These are phyloP conservation scores for Rhinichthys osculus DNA, from an alignment of 2,797 vertebrate genomes.

Conservation along the genomic window DNA sequence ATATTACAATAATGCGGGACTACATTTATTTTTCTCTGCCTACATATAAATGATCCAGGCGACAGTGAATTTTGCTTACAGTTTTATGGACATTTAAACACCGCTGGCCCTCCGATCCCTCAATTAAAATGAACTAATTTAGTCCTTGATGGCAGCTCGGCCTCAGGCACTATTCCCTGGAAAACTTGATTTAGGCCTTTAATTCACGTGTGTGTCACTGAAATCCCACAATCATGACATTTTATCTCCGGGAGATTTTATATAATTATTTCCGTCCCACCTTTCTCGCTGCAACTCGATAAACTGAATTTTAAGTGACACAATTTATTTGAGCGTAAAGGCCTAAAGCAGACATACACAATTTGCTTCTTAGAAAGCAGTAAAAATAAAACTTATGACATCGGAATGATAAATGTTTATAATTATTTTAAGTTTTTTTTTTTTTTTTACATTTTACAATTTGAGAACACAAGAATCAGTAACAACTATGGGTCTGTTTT, in stretches of 20 bases:
- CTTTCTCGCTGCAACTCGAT: neutral
- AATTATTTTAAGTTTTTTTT: neutral
- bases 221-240: slow-evolving; percentile 37
- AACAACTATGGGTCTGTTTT: neutral
- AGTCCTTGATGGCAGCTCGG: slow-evolving; percentile 50
- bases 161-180: slow-evolving; percentile 53
- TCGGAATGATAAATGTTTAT: neutral
- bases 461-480: neutral
- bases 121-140: slow-evolving; percentile 62
- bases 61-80: slow-evolving; percentile 51
- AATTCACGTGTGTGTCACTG: slow-evolving; percentile 50
- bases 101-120: slow-evolving; percentile 49
- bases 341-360: neutral
- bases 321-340: neutral
- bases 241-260: slow-evolving; percentile 34
- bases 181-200: slow-evolving; percentile 48
- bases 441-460: neutral
- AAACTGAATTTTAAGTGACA: neutral
- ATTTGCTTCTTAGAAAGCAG: neutral
- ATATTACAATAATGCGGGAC: neutral
- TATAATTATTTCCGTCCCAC: slow-evolving; percentile 1
- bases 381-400: neutral
- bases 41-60: slow-evolving; percentile 43
- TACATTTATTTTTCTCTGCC: slow-evolving; percentile 36
- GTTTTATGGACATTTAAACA: slow-evolving; percentile 52